A percentile compares a stretch with the other conserved stretches of the same genome.
These are phyloP conservation scores for Spatulosminthurus flaviceps DNA, from an alignment of 2,888 invertebrate species.

Conservation along the genomic window DNA sequence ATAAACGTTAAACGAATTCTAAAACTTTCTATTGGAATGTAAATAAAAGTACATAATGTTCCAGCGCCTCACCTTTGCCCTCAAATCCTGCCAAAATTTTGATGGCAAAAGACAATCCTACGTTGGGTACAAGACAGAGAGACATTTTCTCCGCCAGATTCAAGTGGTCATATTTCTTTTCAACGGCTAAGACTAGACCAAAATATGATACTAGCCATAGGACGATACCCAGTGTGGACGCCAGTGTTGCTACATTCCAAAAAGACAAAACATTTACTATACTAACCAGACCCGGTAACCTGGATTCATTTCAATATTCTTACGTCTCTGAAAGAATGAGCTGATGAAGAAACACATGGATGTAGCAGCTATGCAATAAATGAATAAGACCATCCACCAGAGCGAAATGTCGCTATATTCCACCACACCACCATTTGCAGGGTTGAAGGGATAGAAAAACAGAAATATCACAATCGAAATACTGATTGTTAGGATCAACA, in stretches of 20 bases:
- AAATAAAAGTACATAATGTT: not conserved
- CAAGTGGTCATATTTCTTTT: constrained; percentile 52
- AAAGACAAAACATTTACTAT: no score
- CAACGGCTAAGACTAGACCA: constrained; percentile 51
- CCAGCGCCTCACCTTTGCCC: constrained; percentile 57
- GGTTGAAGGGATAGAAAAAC: constrained; percentile 64
- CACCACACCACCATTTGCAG: constrained; percentile 64
- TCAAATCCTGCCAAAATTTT: constrained; percentile 63
- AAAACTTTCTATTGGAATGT: not conserved
- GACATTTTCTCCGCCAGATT: constrained; percentile 58
- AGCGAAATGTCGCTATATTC: constrained; percentile 65
- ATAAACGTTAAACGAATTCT: no score
- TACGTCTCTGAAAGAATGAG: constrained; percentile 68
- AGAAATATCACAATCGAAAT: constrained; percentile 66
- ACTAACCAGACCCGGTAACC: no score
- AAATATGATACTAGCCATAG: constrained; percentile 64
- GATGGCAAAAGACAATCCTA: constrained; percentile 63
- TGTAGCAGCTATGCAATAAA: constrained; percentile 66
- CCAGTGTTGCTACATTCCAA: constrained; percentile 64
- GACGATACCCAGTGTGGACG: constrained; percentile 64
- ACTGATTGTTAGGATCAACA: constrained; percentile 66
- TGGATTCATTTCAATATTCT: no score
- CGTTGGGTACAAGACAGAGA: constrained; percentile 63
- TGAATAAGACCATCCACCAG: constrained; percentile 66
- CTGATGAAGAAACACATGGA: constrained; percentile 67